phyloP scores from a whole-genome alignment of 2,797 vertebrate genomes.

The Tiaroga cobitis region DNA sequence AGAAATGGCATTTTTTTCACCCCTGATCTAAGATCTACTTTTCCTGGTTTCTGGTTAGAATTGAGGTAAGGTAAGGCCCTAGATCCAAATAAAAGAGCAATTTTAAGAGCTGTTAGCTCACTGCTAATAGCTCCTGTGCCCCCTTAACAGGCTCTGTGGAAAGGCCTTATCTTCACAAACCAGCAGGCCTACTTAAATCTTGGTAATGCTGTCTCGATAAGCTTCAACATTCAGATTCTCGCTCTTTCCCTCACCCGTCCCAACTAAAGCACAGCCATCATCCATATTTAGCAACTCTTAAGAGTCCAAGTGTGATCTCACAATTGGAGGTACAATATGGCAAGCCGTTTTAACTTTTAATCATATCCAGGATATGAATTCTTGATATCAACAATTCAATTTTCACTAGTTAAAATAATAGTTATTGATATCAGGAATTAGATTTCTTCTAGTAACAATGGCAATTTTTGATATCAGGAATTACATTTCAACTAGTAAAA shows the following conservation, averaged over 20 bases:
- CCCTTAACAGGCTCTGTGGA: slow-evolving; percentile 42
- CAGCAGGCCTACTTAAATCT: slow-evolving; percentile 57
- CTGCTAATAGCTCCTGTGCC: slow-evolving; percentile 46
- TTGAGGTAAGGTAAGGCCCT: not conserved
- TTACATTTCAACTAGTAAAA: no score
- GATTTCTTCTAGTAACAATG: no score
- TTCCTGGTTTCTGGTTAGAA: slow-evolving; percentile 16
- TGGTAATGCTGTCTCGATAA: slow-evolving; percentile 47
- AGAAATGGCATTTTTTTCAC: slow-evolving; percentile 11
- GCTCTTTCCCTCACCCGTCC: slow-evolving; percentile 23
- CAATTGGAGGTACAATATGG: slow-evolving; percentile 42
- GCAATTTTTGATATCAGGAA: no score
- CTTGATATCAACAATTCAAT: no score
- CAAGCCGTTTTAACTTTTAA: no score
- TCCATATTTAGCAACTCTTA: slow-evolving; percentile 53
- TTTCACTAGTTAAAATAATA: no score
- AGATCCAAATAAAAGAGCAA: slow-evolving; percentile 6
- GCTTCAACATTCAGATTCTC: slow-evolving; percentile 32
- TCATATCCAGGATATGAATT: no score
- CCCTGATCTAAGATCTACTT: slow-evolving; percentile 6
- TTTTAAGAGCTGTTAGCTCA: slow-evolving; percentile 31
- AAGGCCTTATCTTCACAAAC: slow-evolving; percentile 56
- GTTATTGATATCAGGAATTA: no score
- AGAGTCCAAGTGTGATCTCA: slow-evolving; percentile 47
- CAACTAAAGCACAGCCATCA: slow-evolving; percentile 30